Conservation (phyloP, 2,797 vertebrate genomes). For the Synaphobranchus kaupii region DNA sequence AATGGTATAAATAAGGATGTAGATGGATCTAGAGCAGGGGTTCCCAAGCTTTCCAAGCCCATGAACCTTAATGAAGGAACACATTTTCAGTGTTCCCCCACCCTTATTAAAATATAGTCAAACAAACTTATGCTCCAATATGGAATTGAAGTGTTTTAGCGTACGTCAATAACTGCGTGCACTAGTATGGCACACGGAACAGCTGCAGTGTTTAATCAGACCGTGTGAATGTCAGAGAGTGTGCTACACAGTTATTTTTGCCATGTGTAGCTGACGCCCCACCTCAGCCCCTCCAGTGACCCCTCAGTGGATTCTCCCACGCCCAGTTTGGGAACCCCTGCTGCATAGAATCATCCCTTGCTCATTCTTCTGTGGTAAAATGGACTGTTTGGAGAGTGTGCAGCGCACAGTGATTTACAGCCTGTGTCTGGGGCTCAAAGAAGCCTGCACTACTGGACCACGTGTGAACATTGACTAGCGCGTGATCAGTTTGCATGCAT, state of each 20-base stretch:
- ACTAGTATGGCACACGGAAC: background rate
- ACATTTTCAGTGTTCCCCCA: too few relatives aligned
- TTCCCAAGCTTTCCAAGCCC: too few relatives aligned
- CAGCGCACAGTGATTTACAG: background rate
- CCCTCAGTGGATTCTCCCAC: too few relatives aligned
- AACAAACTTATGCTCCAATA: too few relatives aligned
- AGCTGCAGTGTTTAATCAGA: background rate
- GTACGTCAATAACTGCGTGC: background rate
- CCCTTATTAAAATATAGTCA: too few relatives aligned
- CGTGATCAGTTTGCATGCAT: background rate
- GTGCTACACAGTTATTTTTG: background rate
- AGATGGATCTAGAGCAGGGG: background rate
- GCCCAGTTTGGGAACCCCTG: background rate
- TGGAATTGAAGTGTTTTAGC: background rate
- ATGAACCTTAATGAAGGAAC: too few relatives aligned
- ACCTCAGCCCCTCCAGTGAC: too few relatives aligned
- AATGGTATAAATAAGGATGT: background rate
- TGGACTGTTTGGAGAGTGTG: background rate
- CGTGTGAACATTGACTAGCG: background rate
- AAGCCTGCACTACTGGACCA: background rate
- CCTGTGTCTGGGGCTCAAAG: background rate
- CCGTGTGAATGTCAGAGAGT: background rate
- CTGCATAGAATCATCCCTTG: background rate
- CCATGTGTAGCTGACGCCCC: background rate
- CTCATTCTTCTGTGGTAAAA: background rate